Percentiles rank a stretch among this genome's conserved stretches.
Conservation (phyloP, 2,113 vertebrate genomes). For the Pelecanus crispus region DNA sequence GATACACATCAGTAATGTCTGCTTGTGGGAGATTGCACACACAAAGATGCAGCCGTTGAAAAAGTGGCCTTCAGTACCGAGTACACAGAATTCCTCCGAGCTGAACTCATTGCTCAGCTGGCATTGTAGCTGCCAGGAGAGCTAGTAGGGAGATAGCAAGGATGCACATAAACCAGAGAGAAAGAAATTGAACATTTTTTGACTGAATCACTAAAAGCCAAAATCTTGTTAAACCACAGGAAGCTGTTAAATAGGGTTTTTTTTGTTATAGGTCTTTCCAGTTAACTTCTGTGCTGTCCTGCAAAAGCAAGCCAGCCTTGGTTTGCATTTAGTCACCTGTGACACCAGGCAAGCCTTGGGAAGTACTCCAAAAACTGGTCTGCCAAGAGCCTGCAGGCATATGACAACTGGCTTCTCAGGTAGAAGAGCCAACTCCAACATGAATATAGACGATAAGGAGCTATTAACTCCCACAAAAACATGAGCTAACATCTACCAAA, state of each 20-base stretch:
- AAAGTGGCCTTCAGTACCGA: background rate
- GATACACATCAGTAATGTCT: background rate
- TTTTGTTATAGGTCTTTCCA: background rate
- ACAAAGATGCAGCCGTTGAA: background rate
- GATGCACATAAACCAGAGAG: background rate
- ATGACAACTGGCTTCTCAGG: background rate
- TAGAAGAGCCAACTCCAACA: constrained; percentile 24
- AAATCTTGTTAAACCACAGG: background rate
- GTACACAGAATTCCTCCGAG: background rate
- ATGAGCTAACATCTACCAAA: constrained; percentile 15
- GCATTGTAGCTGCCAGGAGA: background rate
- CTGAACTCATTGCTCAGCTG: background rate
- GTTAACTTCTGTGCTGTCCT: background rate
- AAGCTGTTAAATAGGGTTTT: background rate
- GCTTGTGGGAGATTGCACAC: background rate
- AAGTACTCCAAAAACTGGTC: constrained; percentile 6
- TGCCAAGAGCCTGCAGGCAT: constrained; percentile 8
- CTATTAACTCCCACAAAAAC: constrained; percentile 20
- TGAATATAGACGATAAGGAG: constrained; percentile 7
- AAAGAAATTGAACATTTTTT: background rate
- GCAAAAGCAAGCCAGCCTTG: background rate
- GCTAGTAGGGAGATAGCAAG: background rate
- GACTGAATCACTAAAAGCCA: background rate
- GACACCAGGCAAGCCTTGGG: constrained; percentile 32
- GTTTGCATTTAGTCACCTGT: background rate